Percentiles rank a stretch among this genome's conserved stretches.
Conservation (phyloP, 2,113 vertebrate genomes). For the Cettia cetti region DNA sequence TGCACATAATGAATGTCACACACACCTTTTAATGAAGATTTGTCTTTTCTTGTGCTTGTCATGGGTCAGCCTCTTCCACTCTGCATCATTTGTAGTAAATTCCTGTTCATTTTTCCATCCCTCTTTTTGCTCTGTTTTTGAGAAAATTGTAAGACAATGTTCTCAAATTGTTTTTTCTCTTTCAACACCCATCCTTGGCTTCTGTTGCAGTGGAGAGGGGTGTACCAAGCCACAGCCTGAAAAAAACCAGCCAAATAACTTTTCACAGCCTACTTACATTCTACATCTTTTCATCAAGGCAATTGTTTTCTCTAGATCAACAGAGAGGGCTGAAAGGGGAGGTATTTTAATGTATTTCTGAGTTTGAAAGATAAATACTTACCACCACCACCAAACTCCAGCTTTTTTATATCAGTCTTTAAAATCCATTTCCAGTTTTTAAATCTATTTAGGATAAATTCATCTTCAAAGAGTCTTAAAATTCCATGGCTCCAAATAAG, state of each 20-base stretch:
- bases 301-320: background rate
- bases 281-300: background rate
- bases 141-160: background rate
- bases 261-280: background rate
- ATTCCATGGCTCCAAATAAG: background rate
- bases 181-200: slow-evolving; percentile 19
- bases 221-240: slow-evolving; percentile 67
- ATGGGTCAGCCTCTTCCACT: background rate
- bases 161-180: background rate
- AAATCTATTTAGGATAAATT: background rate
- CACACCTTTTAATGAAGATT: slow-evolving; percentile 56
- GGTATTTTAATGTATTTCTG: background rate
- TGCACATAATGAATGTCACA: background rate
- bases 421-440: background rate
- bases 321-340: background rate
- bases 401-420: background rate
- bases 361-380: background rate
- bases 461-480: background rate
- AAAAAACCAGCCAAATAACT: background rate
- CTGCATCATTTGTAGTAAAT: background rate
- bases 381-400: background rate
- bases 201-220: slow-evolving; percentile 25
- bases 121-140: background rate
- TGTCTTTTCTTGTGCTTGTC: background rate
- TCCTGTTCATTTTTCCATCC: background rate